A percentile compares a stretch with the other conserved stretches of the same genome.
These are phyloP conservation scores for Acromyrmex echinatior DNA, from an alignment of 1,140 invertebrate species.

Conservation along the genomic window DNA sequence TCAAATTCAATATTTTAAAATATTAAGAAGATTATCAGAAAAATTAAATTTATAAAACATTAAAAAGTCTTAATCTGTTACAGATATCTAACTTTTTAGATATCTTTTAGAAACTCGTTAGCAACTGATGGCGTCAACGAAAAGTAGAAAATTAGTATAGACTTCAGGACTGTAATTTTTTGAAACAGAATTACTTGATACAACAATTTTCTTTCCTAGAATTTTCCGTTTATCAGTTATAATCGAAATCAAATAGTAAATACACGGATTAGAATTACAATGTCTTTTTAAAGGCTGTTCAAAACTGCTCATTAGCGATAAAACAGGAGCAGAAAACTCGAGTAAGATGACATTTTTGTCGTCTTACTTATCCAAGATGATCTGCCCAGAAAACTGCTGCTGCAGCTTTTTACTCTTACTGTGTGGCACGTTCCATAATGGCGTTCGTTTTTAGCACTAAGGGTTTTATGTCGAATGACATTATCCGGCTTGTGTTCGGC, in stretches of 20 bases:
- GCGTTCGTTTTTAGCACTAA: slow-evolving; percentile 24
- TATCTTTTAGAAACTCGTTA: slow-evolving; percentile 15
- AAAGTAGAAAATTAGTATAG: background rate
- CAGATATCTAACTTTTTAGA: background rate
- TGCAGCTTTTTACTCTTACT: background rate
- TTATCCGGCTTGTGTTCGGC: slow-evolving; percentile 28
- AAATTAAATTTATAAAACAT: slow-evolving; percentile 7
- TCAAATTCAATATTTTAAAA: background rate
- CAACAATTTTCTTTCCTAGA: background rate
- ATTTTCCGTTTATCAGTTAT: background rate
- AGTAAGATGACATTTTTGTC: too few relatives aligned
- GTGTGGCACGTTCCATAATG: background rate
- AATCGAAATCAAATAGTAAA: background rate
- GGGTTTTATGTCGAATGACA: slow-evolving; percentile 43
- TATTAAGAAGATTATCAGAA: background rate
- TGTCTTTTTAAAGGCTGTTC: background rate
- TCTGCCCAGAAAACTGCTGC: background rate
- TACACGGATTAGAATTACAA: background rate
- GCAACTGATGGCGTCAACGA: background rate
- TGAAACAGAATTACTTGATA: background rate
- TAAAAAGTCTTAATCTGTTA: slow-evolving; percentile 7
- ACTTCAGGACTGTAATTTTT: background rate
- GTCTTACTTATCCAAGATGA: slow-evolving; percentile 10
- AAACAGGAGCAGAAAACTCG: background rate
- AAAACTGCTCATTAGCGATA: background rate